These are phyloP conservation scores for Stenodera caucasica DNA, from an alignment of 2,888 invertebrate species.

Conservation along the genomic window DNA sequence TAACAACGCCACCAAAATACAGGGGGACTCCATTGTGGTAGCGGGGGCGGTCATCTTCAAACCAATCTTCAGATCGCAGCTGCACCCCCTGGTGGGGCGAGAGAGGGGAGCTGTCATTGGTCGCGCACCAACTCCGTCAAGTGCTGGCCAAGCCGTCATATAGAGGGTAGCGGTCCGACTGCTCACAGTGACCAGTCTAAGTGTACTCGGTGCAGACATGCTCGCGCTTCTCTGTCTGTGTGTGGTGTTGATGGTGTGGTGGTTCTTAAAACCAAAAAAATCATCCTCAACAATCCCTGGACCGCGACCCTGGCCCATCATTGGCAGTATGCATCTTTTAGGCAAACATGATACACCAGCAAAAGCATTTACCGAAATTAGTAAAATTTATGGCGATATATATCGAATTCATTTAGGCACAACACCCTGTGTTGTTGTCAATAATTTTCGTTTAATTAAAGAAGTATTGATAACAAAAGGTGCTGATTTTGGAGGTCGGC, in stretches of 20 bases:
- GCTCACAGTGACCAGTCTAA: constrained; percentile 49
- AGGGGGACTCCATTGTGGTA: constrained; percentile 29
- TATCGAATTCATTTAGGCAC: constrained; percentile 70
- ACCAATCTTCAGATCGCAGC: constrained; percentile 47
- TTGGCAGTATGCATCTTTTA: constrained; percentile 72
- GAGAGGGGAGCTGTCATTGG: constrained; percentile 49
- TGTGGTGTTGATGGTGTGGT: constrained; percentile 51
- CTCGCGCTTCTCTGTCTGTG: constrained; percentile 50
- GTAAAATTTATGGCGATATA: constrained; percentile 72
- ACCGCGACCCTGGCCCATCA: constrained; percentile 67
- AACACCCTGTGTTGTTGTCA: constrained; percentile 73
- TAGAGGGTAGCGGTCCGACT: constrained; percentile 54
- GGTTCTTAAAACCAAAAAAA: constrained; percentile 37
- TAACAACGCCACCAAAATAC: constrained; percentile 19
- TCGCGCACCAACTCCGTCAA: constrained; percentile 47
- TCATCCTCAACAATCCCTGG: constrained; percentile 61
- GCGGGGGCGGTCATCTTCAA: constrained; percentile 46
- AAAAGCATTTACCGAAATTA: constrained; percentile 70
- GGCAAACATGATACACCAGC: constrained; percentile 69
- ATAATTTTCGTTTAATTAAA: constrained; percentile 69
- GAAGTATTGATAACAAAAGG: constrained; percentile 80
- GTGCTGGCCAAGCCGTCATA: constrained; percentile 45
- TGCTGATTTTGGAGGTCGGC: constrained; percentile 79
- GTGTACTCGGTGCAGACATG: constrained; percentile 49
- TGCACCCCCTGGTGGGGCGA: constrained; percentile 52